Evolutionary conservation across 1,140 invertebrate genomes (phyloP).

Genomic region (Tenebrio molitor): DNA sequence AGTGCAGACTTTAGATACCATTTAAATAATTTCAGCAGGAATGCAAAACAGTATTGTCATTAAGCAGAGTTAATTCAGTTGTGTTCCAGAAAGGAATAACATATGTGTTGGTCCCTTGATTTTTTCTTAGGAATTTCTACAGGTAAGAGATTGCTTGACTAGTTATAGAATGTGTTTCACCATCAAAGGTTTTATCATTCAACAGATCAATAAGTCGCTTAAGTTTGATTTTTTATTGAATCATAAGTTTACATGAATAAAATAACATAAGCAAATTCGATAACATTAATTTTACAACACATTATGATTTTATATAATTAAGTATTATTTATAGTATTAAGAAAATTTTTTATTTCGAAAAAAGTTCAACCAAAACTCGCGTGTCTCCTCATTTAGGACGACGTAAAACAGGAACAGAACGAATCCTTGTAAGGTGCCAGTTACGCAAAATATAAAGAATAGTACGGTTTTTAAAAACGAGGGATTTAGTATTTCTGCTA

Average conservation of each 20-base stretch:
- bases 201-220: no score
- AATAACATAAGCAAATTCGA: no score
- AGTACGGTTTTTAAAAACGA: conserved; percentile 61
- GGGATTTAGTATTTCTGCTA: conserved; percentile 68
- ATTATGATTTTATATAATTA: no score
- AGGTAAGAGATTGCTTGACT: no score
- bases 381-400: conserved; percentile 70
- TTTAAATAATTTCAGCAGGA: conserved; percentile 19
- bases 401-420: conserved; percentile 76
- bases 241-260: no score
- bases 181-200: background rate
- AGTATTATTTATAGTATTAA: background rate
- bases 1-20: conserved; percentile 10
- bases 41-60: conserved; percentile 12
- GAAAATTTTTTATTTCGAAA: background rate
- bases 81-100: background rate
- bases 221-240: no score
- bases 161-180: no score
- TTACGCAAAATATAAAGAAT: conserved; percentile 73
- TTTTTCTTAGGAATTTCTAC: background rate
- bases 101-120: conserved; percentile 15
- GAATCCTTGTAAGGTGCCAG: conserved; percentile 74
- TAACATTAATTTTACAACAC: no score
- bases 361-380: conserved; percentile 67
- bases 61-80: conserved; percentile 8